Conservation (phyloP, 2,888 invertebrate species). For the Microchrysa polita region DNA sequence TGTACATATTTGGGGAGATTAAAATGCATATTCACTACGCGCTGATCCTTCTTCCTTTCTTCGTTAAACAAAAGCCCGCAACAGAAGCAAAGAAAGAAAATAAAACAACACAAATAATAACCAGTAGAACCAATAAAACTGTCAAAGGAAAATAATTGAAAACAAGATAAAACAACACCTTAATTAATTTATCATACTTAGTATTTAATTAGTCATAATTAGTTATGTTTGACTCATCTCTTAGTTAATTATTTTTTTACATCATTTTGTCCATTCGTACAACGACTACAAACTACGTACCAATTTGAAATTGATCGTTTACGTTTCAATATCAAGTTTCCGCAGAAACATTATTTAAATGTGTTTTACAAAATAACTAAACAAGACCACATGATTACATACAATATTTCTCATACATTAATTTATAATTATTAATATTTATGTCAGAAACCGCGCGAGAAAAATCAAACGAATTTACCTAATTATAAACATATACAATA, state of each 20-base stretch:
- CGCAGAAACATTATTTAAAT: constrained; percentile 13
- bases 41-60: background rate
- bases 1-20: no score
- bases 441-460: constrained; percentile 13
- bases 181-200: constrained; percentile 36
- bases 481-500: constrained; percentile 29
- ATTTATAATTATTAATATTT: no score
- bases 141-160: constrained; percentile 10
- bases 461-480: constrained; percentile 28
- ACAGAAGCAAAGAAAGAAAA: background rate
- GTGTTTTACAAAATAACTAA: constrained; percentile 17
- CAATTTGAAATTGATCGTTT: background rate
- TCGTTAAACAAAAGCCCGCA: background rate
- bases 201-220: constrained; percentile 32
- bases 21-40: constrained; percentile 28
- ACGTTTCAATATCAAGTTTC: constrained; percentile 3
- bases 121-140: constrained; percentile 4
- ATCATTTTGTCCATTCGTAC: constrained; percentile 28
- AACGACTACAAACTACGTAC: constrained; percentile 23
- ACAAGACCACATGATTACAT: constrained; percentile 1
- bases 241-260: background rate
- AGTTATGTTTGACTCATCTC: constrained; percentile 33
- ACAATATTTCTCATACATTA: constrained; percentile 4
- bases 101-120: no score
- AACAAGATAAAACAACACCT: constrained; percentile 42